Evolutionary conservation across 1,140 invertebrate species (phyloP), one percentile per base, ranked within the genome.

Genomic region (Hydropsyche tenuis): DNA sequence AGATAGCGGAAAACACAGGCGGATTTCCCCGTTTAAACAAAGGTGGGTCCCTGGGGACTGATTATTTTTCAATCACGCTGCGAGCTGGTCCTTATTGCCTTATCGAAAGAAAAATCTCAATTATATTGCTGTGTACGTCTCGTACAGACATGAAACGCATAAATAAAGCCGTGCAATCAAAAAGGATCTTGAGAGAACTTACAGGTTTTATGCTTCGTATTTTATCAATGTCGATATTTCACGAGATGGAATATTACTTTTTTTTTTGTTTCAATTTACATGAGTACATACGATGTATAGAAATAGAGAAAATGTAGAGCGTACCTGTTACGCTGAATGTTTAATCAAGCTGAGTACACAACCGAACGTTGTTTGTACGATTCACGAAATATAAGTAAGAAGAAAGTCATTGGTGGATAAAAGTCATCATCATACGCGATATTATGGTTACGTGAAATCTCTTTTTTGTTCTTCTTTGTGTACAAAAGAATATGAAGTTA

Each of bases 11-110:
- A 60, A 75, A 72, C 69, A 72, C 60, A 69, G 51, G 63, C 45
- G 62, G 66, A 37, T 70, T 60, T 60, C 70, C 72, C 62, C 53
- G 72, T 76, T 76, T 64, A 77, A 77, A 74, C 68, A 69, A 77
- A 73, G 73, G 69, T 65, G 69, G 51, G 63, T 60, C 75, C 70
- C 73, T 2, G 45, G 73, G 62, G 75, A 77, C 75, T 77, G 75
- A 77, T 77, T 77, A 77, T 77, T 77, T 77, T 77, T 73, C 75
- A 77, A 77, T 77, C 73, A 70, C 46, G 63, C 42, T 25, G 6
- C 37, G 62, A 72, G 46, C 30, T 46, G 45, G 25, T 70, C 72
- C 60, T 63, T 62, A 72, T 77, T 74, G 74, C 20, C 18, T 45
- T 42, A 60, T 60, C 56, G 56, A 60, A 60, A 60, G 22, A 27